Conservation (phyloP, 2,797 vertebrate species). For the Malurus leucopterus region DNA sequence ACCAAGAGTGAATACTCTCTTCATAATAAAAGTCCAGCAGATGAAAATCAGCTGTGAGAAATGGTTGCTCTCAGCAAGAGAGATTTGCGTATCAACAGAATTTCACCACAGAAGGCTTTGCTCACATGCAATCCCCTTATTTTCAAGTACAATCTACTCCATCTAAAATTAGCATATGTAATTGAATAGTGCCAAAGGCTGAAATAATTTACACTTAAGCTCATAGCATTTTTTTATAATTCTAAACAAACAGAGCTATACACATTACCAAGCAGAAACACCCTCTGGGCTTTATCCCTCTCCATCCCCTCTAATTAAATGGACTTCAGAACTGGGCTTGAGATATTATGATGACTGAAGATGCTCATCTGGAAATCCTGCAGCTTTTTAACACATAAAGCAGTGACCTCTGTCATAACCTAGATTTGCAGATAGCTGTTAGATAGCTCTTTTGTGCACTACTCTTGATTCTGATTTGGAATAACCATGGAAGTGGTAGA, state of each 20-base stretch:
- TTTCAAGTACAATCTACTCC: conserved; percentile 17
- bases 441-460: background rate
- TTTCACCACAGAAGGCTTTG: background rate
- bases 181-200: conserved; percentile 46
- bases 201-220: conserved; percentile 37
- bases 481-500: background rate
- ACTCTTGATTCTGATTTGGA: background rate
- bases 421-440: background rate
- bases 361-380: conserved; percentile 3
- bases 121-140: background rate
- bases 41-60: background rate
- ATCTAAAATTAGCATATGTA: conserved; percentile 29
- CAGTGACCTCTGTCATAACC: background rate
- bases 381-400: background rate
- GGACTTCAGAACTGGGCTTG: background rate
- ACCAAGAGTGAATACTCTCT: background rate
- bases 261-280: background rate
- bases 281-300: background rate
- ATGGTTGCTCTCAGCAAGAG: background rate
- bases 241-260: background rate
- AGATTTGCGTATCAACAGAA: background rate
- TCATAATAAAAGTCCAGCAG: background rate
- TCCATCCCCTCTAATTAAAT: background rate
- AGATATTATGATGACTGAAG: background rate
- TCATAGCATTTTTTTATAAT: background rate